Evolutionary conservation across 2,888 invertebrate species (phyloP).

Genomic region (Abscondita cerata): DNA sequence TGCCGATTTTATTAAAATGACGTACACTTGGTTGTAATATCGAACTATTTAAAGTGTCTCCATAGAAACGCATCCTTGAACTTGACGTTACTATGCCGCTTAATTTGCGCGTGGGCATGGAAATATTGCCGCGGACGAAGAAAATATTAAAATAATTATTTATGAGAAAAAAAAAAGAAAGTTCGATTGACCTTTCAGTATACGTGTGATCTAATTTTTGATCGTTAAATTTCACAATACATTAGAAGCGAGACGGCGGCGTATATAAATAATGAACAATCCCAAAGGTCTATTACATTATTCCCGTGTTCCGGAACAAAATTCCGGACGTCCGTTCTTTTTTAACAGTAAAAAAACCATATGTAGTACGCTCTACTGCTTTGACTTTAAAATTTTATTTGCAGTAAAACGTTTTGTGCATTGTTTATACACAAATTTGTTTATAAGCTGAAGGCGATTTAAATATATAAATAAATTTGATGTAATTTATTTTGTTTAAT

Average conservation of each 20-base stretch:
- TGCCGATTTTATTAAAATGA: not conserved
- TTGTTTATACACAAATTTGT: too few relatives aligned
- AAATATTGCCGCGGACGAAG: not conserved
- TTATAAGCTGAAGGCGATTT: too few relatives aligned
- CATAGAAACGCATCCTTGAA: not conserved
- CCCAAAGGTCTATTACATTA: conserved; percentile 33
- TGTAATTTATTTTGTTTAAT: too few relatives aligned
- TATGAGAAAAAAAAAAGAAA: not conserved
- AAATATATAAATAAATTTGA: too few relatives aligned
- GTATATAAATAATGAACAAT: conserved; percentile 18
- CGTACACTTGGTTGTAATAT: not conserved
- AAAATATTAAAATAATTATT: too few relatives aligned
- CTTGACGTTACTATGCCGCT: not conserved
- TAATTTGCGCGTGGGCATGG: not conserved
- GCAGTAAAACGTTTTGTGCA: not conserved
- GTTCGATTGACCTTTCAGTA: not conserved
- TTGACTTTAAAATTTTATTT: conserved; percentile 15
- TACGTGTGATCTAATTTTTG: not conserved
- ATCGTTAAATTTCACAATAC: conserved; percentile 11
- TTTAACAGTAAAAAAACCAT: conserved; percentile 31
- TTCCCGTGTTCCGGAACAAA: conserved; percentile 40
- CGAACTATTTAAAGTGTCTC: conserved; percentile 5
- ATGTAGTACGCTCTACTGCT: conserved; percentile 19
- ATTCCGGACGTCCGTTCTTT: conserved; percentile 44
- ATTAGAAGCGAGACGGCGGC: not conserved